A percentile compares a stretch with the other conserved stretches of the same genome.
phyloP scores from a whole-genome alignment of 2,797 vertebrate genomes.

The Crotalus adamanteus region DNA sequence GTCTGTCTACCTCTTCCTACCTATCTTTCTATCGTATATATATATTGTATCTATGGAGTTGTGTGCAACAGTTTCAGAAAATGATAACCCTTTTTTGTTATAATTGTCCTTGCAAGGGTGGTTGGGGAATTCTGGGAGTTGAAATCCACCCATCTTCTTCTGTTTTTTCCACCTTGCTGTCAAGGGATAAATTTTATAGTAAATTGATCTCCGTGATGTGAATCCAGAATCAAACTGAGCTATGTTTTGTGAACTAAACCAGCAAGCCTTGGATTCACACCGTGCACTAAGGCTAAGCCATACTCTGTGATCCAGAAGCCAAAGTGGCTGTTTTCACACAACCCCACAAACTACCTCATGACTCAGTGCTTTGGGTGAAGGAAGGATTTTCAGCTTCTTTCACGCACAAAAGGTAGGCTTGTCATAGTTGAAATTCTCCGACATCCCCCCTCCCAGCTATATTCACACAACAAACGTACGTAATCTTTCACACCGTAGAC shows the following conservation, averaged over 20 bases:
- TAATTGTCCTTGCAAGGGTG: background rate
- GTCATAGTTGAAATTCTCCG: background rate
- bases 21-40: background rate
- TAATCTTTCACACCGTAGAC: no score
- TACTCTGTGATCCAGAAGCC: background rate
- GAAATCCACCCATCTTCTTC: background rate
- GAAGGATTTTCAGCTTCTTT: background rate
- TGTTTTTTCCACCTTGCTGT: background rate
- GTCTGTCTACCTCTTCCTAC: background rate
- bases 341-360: background rate
- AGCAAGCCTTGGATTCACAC: background rate
- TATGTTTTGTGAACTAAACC: background rate
- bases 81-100: background rate
- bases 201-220: background rate
- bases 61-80: background rate
- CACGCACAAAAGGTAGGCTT: background rate
- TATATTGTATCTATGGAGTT: background rate
- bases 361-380: background rate
- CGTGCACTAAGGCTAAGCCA: background rate
- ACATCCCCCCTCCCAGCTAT: background rate
- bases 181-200: background rate
- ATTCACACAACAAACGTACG: no score
- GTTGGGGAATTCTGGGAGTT: background rate
- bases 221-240: background rate
- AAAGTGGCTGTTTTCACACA: background rate